phyloP scores from a whole-genome alignment of 2,888 invertebrate species.

The Limenitis camilla region DNA sequence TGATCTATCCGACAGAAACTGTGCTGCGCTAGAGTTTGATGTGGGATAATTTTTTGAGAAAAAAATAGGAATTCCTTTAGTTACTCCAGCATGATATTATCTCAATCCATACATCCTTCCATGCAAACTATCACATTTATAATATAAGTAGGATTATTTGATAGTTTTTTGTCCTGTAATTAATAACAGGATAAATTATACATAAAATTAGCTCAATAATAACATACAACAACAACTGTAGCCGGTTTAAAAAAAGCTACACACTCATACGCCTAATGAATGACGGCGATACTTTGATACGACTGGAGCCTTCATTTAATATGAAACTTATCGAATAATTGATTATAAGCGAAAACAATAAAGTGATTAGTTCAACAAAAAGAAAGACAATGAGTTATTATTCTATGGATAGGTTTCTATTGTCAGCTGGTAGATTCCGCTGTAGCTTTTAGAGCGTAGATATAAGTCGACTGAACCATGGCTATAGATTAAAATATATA shows the following conservation, averaged over 20 bases:
- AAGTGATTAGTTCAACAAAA: conserved; percentile 73
- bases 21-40: no score
- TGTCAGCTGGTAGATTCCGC: conserved; percentile 52
- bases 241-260: conserved; percentile 7
- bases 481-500: background rate
- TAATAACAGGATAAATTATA: no score
- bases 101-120: no score
- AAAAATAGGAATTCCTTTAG: no score
- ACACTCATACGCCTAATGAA: conserved; percentile 40
- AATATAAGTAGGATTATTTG: no score
- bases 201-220: no score
- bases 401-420: conserved; percentile 62
- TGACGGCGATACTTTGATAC: conserved; percentile 54
- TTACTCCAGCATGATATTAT: no score
- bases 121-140: no score
- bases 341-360: conserved; percentile 72
- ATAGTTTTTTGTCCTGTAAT: no score
- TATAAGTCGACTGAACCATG: conserved; percentile 1
- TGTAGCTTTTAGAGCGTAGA: conserved; percentile 22
- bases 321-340: conserved; percentile 71
- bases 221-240: background rate
- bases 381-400: conserved; percentile 73
- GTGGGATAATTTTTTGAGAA: no score
- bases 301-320: conserved; percentile 58
- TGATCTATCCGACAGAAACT: no score